These are phyloP conservation scores for Sinopyrophorus schimmeli DNA, from an alignment of 2,888 invertebrate species.

Conservation along the genomic window DNA sequence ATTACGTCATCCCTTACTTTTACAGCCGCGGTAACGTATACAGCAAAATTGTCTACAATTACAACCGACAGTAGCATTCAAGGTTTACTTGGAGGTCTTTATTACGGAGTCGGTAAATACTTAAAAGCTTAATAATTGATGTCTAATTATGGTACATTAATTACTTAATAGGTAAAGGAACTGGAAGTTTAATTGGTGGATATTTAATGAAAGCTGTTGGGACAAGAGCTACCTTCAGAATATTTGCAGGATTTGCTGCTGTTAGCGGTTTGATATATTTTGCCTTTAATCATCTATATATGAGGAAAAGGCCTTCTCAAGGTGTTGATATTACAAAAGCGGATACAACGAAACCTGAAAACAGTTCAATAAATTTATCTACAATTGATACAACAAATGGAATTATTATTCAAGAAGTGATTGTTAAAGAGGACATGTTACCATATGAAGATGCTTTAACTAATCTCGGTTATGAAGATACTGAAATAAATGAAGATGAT, in stretches of 20 bases:
- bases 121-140: background rate
- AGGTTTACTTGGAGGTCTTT: constrained; percentile 76
- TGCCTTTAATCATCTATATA: constrained; percentile 67
- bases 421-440: constrained; percentile 39
- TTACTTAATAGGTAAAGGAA: constrained; percentile 65
- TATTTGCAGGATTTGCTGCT: constrained; percentile 66
- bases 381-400: constrained; percentile 34
- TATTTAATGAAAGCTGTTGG: constrained; percentile 74
- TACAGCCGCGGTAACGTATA: constrained; percentile 78
- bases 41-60: constrained; percentile 71
- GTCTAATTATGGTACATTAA: background rate
- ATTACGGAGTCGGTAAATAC: constrained; percentile 73
- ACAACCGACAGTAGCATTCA: constrained; percentile 77
- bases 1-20: constrained; percentile 75
- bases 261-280: constrained; percentile 70
- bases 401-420: constrained; percentile 18
- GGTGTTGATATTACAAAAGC: constrained; percentile 64
- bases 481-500: constrained; percentile 37
- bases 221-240: constrained; percentile 71
- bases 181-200: constrained; percentile 76
- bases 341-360: constrained; percentile 45
- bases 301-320: constrained; percentile 61
- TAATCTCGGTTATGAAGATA: constrained; percentile 48
- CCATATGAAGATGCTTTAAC: constrained; percentile 48
- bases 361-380: constrained; percentile 35